These are phyloP conservation scores for Tridacna crocea DNA, from an alignment of 2,888 invertebrate genomes.

Conservation along the genomic window DNA sequence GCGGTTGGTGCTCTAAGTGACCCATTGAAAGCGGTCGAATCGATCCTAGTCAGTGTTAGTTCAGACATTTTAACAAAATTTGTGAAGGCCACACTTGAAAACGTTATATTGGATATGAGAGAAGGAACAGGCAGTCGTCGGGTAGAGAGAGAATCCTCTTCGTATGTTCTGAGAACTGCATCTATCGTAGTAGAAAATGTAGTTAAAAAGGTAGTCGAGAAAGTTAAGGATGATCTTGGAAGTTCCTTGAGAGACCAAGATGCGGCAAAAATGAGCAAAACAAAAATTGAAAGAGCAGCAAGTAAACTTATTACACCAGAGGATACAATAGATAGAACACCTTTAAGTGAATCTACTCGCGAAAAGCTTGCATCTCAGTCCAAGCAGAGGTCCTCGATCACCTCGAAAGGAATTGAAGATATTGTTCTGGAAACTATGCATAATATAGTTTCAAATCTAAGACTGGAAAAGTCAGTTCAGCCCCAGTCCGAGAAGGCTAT, in stretches of 20 bases:
- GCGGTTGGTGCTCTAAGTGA: conserved; percentile 39
- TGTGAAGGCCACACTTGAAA: conserved; percentile 62
- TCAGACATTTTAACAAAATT: conserved; percentile 65
- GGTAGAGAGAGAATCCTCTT: conserved; percentile 39
- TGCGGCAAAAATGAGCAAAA: conserved; percentile 35
- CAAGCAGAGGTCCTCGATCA: conserved; percentile 35
- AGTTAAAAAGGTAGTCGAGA: conserved; percentile 50
- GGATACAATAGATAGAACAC: not conserved
- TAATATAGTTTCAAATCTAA: conserved; percentile 65
- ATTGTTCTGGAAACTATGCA: conserved; percentile 67
- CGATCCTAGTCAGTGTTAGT: conserved; percentile 59
- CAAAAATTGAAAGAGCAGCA: conserved; percentile 56
- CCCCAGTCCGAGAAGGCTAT: not conserved
- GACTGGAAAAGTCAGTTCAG: conserved; percentile 61
- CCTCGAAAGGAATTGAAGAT: conserved; percentile 59
- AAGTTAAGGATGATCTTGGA: conserved; percentile 53
- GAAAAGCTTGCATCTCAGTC: conserved; percentile 1
- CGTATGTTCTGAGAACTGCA: conserved; percentile 49
- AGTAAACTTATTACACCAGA: conserved; percentile 29
- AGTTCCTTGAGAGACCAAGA: conserved; percentile 28
- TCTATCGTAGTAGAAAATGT: conserved; percentile 61
- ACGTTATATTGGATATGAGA: conserved; percentile 60
- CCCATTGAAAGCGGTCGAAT: conserved; percentile 59
- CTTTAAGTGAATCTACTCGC: not conserved
- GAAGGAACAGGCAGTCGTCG: conserved; percentile 31